Base-by-base conservation (phyloP, 2,113 vertebrate genomes). In the Oryzias melastigma region DNA sequence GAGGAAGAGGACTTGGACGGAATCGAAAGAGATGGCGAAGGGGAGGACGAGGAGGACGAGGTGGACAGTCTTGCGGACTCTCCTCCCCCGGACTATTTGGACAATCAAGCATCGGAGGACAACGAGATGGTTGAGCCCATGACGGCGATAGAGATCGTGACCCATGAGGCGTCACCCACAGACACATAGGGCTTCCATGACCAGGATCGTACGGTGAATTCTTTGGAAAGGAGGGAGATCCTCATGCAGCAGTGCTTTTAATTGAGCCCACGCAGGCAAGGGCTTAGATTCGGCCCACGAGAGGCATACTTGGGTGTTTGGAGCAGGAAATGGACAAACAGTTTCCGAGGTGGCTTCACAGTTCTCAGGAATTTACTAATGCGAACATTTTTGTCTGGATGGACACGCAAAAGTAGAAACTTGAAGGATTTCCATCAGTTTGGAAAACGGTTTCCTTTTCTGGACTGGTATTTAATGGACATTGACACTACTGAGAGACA, bases 1-100 rank as follows among this genome's bases (percentile, higher is more conserved):
- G 97, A 99, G 88, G 97, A 99, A 83, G 96, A 98, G 80, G 91
- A 98, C 62, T 93, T 94, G 0, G 95, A 99, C 4, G 95, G 95
- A 7, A 94, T 94, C 0, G 95, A 98, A 52, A 96, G 94, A 80
- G 93, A 97, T 0, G 90, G 88, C 1, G 89, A 91, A 14, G 84
- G 82, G 3, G 95, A 96, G 7, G 96, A 96, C 57, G 95, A 98
- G 43, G 89, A 95, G 16, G 93, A 93, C 0, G 95, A 95, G 14
- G 94, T 94, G 55, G 88, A 90, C 52, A 84, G 85, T 49, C 56
- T 80, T 4, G 81, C 77, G 52, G 85, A 90, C 3, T 88, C 88
- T 49, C 87, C 88, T 56, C 87, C 85, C 3, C 53, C 71, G 65
- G 86, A 86, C 74, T 89, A 73, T 66, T 78, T 78, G 51, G 77